These are phyloP conservation scores for Arnoldichthys spilopterus DNA, from an alignment of 2,797 vertebrate genomes.

Conservation along the genomic window DNA sequence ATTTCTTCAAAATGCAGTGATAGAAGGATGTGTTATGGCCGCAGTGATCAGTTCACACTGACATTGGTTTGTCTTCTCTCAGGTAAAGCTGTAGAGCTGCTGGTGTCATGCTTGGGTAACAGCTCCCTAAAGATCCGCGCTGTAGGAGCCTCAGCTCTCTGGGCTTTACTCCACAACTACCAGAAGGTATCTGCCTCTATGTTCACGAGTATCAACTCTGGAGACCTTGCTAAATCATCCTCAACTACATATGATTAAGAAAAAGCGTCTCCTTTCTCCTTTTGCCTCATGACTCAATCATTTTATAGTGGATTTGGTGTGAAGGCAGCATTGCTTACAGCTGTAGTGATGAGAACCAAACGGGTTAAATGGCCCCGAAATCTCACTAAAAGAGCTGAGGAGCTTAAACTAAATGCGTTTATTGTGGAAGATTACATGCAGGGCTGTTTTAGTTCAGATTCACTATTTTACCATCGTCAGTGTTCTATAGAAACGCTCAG, in stretches of 20 bases:
- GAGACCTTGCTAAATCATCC: too few relatives aligned
- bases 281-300: too few relatives aligned
- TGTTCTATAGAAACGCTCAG: not conserved
- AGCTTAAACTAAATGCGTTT: not conserved
- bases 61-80: constrained; percentile 49
- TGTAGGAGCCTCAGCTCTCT: constrained; percentile 90
- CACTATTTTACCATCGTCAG: not conserved
- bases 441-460: too few relatives aligned
- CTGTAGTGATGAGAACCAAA: not conserved
- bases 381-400: too few relatives aligned
- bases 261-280: too few relatives aligned
- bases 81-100: constrained; percentile 85
- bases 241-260: too few relatives aligned
- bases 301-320: too few relatives aligned
- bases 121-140: constrained; percentile 77
- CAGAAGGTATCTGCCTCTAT: constrained; percentile 84
- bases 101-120: constrained; percentile 85
- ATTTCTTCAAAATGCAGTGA: too few relatives aligned
- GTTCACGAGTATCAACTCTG: too few relatives aligned
- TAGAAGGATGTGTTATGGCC: too few relatives aligned
- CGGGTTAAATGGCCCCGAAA: too few relatives aligned
- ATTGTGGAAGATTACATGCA: not conserved
- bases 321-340: not conserved
- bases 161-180: constrained; percentile 92
- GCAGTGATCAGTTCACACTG: too few relatives aligned